Evolutionary conservation across 37 sponge, comb jelly and placozoan genomes (phyloP).

Genomic region (Axinella damicornis): DNA sequence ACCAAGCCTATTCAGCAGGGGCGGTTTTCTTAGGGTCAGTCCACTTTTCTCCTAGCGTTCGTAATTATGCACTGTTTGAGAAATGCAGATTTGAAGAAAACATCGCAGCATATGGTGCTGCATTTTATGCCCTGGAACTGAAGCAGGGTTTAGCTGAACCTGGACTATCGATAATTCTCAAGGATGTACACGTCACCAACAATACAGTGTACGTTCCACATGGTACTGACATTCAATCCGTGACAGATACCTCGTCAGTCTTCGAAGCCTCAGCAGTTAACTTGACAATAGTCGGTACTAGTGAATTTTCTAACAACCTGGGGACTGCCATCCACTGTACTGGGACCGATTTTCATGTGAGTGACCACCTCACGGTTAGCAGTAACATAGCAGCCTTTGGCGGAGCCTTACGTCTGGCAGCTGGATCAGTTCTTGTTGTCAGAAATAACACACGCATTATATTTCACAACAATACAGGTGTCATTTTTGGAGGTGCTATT

Average conservation of each 20-base stretch:
- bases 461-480: constrained; percentile 33
- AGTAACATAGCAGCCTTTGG: constrained; percentile 54
- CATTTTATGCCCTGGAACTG: constrained; percentile 14
- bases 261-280: constrained; percentile 11
- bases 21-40: constrained; percentile 23
- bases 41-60: not conserved
- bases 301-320: constrained; percentile 15
- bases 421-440: constrained; percentile 11
- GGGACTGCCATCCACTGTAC: constrained; percentile 32
- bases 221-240: not conserved
- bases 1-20: constrained; percentile 2
- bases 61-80: not conserved
- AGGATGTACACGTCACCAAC: constrained; percentile 6
- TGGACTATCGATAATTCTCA: constrained; percentile 21
- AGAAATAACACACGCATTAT: constrained; percentile 3
- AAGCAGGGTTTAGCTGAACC: constrained; percentile 26
- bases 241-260: constrained; percentile 2
- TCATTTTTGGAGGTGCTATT: constrained; percentile 53
- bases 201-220: not conserved
- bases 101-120: constrained; percentile 25
- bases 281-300: constrained; percentile 34
- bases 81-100: constrained; percentile 41
- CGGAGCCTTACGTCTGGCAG: constrained; percentile 27
- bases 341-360: not conserved
- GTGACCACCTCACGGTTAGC: constrained; percentile 4